Evolutionary conservation across 2,888 invertebrate species (phyloP).

Genomic region (Agriopis leucophaearia): DNA sequence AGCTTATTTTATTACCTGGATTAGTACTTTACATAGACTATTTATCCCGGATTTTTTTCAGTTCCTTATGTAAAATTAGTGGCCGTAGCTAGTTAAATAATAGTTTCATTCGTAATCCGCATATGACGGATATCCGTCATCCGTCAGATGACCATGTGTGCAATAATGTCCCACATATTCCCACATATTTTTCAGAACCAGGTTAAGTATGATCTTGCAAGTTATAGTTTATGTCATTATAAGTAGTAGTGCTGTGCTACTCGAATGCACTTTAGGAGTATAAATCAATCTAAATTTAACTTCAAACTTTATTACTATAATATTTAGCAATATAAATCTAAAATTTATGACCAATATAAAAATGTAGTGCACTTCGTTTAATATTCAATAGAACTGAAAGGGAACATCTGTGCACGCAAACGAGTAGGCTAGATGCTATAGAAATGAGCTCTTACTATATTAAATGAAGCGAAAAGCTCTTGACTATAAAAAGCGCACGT

Average conservation of each 20-base stretch:
- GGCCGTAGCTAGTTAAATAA: too few relatives aligned
- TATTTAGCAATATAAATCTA: slow-evolving; percentile 30
- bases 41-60: too few relatives aligned
- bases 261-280: slow-evolving; percentile 21
- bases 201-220: too few relatives aligned
- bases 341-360: slow-evolving; percentile 39
- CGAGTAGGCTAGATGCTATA: background rate
- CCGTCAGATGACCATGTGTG: too few relatives aligned
- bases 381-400: slow-evolving; percentile 37
- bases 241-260: background rate
- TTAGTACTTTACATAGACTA: too few relatives aligned
- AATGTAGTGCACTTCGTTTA: slow-evolving; percentile 36
- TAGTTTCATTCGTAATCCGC: too few relatives aligned
- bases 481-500: too few relatives aligned
- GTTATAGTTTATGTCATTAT: background rate
- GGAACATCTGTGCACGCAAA: slow-evolving; percentile 31
- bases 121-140: too few relatives aligned
- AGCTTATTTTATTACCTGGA: too few relatives aligned
- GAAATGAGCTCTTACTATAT: background rate
- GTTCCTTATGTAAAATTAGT: too few relatives aligned
- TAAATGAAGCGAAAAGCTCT: background rate
- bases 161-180: too few relatives aligned
- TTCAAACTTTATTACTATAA: slow-evolving; percentile 29
- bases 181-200: too few relatives aligned
- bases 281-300: slow-evolving; percentile 26